Evolutionary conservation across 2,113 vertebrate species (phyloP), one percentile per base, ranked within the genome.

Genomic region (Rhinolophus ferrumequinum): DNA sequence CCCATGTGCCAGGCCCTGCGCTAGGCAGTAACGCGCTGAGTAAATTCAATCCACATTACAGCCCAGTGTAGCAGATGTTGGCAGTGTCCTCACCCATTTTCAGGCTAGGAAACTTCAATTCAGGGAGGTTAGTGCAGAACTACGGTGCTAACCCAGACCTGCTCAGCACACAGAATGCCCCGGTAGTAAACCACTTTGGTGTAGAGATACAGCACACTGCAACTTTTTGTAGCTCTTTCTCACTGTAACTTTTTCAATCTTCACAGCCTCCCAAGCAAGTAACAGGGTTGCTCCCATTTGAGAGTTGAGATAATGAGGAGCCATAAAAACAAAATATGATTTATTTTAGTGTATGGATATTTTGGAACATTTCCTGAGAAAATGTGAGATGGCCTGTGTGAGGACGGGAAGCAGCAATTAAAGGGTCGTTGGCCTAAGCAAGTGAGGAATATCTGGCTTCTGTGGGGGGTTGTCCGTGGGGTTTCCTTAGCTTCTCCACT

Each of bases 181-280:
- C 1, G 1, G 1, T 16, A 8, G 50, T 41, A 13, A 66, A 10
- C 19, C 33, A 1, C 19, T 19, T 58, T 35, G 3, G 10, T 11
- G 6, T 16, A 28, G 66, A 79, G 35, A 13, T 0, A 0, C 2
- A 22, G 22, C 12, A 12, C 1, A 0, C 7, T 2, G 0, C 0
- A 5, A 11, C n/a, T 28, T 81, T n/a, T 35, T 56, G 10, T 26
- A 41, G 38, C 12, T 44, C 14, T 58, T 89, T 75, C 54, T 67
- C 58, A 33, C 28, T 33, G 21, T 21, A 47, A 13, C 15, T 21
- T 80, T 72, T 38, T 66, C 15, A 21, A 8, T 66, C 21, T 9
- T 60, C 5, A 41, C 3, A 13, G 66, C 62, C 76, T 69, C 41
- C 10, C 16, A 4, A 28, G 16, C 35, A 62, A 72, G 67, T 44